Evolutionary conservation across 2,888 invertebrate genomes (phyloP).

Genomic region (Arge pagana): DNA sequence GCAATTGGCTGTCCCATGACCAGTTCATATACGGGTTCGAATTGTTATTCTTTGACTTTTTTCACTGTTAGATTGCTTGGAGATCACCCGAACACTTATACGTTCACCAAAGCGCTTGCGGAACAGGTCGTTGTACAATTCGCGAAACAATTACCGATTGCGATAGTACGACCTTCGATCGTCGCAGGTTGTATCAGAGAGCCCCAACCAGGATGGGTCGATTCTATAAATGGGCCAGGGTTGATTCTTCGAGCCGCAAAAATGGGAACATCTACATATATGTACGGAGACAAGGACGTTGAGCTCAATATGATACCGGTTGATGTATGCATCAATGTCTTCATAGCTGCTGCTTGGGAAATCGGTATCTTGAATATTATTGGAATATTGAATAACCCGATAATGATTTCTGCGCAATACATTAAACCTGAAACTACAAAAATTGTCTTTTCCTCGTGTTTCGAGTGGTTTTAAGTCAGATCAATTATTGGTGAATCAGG

Average conservation of each 20-base stretch:
- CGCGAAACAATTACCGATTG: background rate
- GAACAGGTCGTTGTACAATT: background rate
- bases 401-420: no score
- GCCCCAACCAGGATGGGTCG: background rate
- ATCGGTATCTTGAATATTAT: conserved; percentile 51
- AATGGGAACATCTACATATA: background rate
- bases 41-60: background rate
- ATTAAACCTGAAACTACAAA: no score
- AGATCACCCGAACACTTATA: background rate
- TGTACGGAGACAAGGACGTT: background rate
- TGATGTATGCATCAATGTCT: conserved; percentile 82
- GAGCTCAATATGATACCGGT: conserved; percentile 88
- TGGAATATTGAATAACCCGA: no score
- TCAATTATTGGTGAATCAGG: no score
- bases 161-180: conserved; percentile 1
- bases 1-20: no score
- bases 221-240: background rate
- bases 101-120: conserved; percentile 1
- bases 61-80: background rate
- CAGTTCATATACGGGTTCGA: no score
- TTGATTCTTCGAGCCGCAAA: background rate
- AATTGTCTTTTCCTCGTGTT: no score
- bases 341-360: conserved; percentile 82
- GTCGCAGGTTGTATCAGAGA: background rate
- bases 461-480: no score